Conservation (phyloP, 1,140 invertebrate species). For the Drosophila littoralis region DNA sequence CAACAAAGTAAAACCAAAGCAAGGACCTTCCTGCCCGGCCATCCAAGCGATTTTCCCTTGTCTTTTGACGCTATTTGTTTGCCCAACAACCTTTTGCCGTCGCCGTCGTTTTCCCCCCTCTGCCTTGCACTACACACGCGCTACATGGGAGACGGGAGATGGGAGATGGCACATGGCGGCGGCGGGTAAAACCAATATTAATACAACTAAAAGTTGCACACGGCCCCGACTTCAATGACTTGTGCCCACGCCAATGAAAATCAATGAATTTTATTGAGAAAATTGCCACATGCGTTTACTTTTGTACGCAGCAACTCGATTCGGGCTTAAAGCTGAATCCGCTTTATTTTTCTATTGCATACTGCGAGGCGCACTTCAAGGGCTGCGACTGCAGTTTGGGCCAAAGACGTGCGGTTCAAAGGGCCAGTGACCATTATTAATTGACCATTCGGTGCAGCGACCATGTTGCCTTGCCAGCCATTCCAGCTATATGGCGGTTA, state of each 20-base stretch:
- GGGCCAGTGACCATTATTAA: constrained; percentile 78
- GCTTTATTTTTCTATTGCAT: background rate
- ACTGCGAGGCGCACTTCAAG: constrained; percentile 23
- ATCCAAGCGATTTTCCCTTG: constrained; percentile 66
- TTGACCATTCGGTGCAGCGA: constrained; percentile 73
- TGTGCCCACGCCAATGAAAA: constrained; percentile 51
- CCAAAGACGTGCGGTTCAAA: constrained; percentile 37
- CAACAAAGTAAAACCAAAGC: background rate
- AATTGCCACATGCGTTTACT: constrained; percentile 19
- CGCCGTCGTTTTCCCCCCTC: background rate
- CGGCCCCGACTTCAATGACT: background rate
- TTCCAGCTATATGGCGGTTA: constrained; percentile 68
- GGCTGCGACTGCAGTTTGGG: background rate
- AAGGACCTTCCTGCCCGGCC: constrained; percentile 27
- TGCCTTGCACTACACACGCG: constrained; percentile 35
- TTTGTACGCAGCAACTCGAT: background rate
- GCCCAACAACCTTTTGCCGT: constrained; percentile 60
- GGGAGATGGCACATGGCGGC: constrained; percentile 40
- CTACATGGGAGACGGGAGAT: constrained; percentile 35
- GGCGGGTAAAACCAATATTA: constrained; percentile 54
- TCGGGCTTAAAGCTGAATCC: constrained; percentile 10
- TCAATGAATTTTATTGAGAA: constrained; percentile 77
- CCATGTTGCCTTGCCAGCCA: constrained; percentile 20
- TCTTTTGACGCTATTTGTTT: constrained; percentile 77
- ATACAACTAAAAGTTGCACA: constrained; percentile 38